Base-by-base conservation (phyloP, 2,797 vertebrate genomes). In the Picus viridis region DNA sequence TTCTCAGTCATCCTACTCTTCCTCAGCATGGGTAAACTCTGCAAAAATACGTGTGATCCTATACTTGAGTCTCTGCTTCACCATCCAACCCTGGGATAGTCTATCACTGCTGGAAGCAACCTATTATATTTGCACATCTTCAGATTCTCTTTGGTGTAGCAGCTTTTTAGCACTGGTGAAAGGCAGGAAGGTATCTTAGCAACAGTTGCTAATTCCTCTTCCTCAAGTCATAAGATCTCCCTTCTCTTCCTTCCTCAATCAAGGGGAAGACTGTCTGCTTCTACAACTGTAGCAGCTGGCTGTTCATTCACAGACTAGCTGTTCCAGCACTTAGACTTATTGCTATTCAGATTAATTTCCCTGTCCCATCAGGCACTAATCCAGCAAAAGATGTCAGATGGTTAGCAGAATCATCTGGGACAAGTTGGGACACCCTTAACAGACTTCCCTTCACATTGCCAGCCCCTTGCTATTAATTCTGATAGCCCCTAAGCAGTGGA, bases 381-480 rank as follows among this genome's bases (percentile, higher is more conserved):
- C 74, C 89, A 93, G 79, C 63, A 92, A 74, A 89, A 88, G 63
- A 65, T 72, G 70, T 92, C 3, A 9, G 47, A 51, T 87, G 70
- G 58, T 87, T 93, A 81, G 43, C 26, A 75, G 76, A 92, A 89
- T 89, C 93, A 89, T 69, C 85, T 86, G 76, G 87, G 87, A 92
- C 76, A 92, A 92, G 41, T 75, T 89, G 70, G 53, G 73, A 91
- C 51, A 88, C 67, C 54, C 73, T 85, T 90, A 87, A 83, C 59
- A 92, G 94, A 72, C 73, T 78, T 92, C 6, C 26, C 3, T 89
- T 80, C 51, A 30, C 43, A 41, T 30, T 92, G 59, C 43, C 73
- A 92, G 62, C 34, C 57, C 67, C 41, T 47, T 90, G 62, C 56
- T 83, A 29, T 65, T 83, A 83, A 85, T 92, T 89, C 85, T 86